Evolutionary conservation across 1,140 invertebrate species (phyloP).

Genomic region (Dendroctonus valens): DNA sequence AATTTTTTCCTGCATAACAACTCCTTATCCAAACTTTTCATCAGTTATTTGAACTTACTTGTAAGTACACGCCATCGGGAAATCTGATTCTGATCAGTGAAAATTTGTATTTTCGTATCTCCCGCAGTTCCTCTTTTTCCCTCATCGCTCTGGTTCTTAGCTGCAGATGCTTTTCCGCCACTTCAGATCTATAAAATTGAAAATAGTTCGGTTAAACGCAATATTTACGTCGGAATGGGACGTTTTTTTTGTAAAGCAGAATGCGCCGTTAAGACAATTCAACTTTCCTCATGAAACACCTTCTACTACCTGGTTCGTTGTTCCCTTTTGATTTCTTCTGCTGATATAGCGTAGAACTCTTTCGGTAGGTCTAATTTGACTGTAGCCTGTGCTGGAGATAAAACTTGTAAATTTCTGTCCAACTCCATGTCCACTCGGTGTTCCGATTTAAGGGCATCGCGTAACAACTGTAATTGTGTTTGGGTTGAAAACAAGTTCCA

Average conservation of each 20-base stretch:
- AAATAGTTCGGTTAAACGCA: not conserved
- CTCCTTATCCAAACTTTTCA: too few relatives aligned
- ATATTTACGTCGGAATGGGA: not conserved
- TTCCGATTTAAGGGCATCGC: slow-evolving; percentile 72
- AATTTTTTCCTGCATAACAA: too few relatives aligned
- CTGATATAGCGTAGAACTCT: slow-evolving; percentile 77
- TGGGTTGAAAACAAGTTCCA: too few relatives aligned
- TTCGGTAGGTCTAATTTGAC: slow-evolving; percentile 69
- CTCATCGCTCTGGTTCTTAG: slow-evolving; percentile 90
- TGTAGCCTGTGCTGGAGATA: slow-evolving; percentile 72
- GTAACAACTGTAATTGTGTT: slow-evolving; percentile 56
- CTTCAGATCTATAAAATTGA: slow-evolving; percentile 61
- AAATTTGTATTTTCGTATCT: slow-evolving; percentile 81
- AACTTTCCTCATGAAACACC: not conserved
- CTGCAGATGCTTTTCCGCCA: slow-evolving; percentile 75
- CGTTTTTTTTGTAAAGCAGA: not conserved
- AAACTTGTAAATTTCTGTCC: slow-evolving; percentile 81
- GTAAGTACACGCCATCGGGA: slow-evolving; percentile 81
- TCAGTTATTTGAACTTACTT: slow-evolving; percentile 54
- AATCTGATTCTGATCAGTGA: slow-evolving; percentile 81
- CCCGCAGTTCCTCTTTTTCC: slow-evolving; percentile 78
- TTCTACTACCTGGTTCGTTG: slow-evolving; percentile 65
- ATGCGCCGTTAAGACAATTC: too few relatives aligned
- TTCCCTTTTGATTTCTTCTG: slow-evolving; percentile 83
- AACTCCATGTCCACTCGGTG: slow-evolving; percentile 81